Evolutionary conservation across 35 echinoderm and acorn worm species (phyloP).

Genomic region (Lytechinus pictus): DNA sequence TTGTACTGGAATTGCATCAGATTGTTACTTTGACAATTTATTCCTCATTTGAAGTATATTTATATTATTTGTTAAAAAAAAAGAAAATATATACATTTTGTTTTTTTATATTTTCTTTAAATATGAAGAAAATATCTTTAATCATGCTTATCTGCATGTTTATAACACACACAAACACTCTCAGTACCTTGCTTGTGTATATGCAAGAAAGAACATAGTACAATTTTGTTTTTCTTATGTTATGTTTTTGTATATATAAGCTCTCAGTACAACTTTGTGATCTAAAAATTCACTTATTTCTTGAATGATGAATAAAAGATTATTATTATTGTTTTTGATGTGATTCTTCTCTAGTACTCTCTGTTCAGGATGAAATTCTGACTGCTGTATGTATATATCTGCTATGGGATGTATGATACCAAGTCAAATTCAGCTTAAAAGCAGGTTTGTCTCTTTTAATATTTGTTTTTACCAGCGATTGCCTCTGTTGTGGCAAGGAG

Average conservation of each 20-base stretch:
- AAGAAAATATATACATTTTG: background rate
- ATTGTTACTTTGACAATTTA: background rate
- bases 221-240: background rate
- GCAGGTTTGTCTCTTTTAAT: background rate
- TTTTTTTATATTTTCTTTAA: background rate
- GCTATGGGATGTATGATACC: background rate
- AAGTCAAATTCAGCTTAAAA: background rate
- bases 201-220: background rate
- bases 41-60: background rate
- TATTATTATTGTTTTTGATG: background rate
- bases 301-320: background rate
- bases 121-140: background rate
- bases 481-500: background rate
- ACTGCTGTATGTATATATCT: background rate
- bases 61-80: background rate
- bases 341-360: background rate
- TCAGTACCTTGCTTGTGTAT: slow-evolving; percentile 10
- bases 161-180: background rate
- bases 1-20: background rate
- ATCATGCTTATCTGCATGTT: background rate
- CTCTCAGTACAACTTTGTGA: slow-evolving; percentile 18
- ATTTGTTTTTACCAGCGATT: background rate
- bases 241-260: background rate
- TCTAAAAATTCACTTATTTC: background rate
- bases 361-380: background rate